These are phyloP conservation scores for Psittacula echo DNA, from an alignment of 2,797 vertebrate species.

Conservation along the genomic window DNA sequence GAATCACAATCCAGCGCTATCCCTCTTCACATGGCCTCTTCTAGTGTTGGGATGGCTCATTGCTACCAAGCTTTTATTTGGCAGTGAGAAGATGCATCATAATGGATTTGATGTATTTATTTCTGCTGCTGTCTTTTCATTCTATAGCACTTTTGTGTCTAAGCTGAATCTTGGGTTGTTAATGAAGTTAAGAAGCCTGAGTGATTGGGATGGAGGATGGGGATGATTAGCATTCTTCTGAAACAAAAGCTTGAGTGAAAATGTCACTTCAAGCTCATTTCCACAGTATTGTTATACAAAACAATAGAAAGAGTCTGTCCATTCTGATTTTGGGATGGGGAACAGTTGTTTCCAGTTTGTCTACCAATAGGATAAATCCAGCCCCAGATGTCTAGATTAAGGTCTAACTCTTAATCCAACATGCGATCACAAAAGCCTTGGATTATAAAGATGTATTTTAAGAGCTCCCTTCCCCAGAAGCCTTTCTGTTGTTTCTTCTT, in stretches of 20 bases:
- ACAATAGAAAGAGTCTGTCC: not conserved
- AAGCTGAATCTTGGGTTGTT: not conserved
- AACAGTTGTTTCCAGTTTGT: not conserved
- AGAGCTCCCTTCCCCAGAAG: not conserved
- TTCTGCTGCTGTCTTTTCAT: not conserved
- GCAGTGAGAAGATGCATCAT: not conserved
- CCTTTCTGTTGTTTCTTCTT: not conserved
- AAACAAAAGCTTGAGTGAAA: conserved; percentile 41
- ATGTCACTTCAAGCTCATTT: conserved; percentile 51
- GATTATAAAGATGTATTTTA: not conserved
- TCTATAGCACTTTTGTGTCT: not conserved
- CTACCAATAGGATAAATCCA: not conserved
- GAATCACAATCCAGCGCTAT: not conserved
- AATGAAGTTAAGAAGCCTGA: conserved; percentile 39
- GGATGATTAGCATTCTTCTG: conserved; percentile 39
- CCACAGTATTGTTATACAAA: conserved; percentile 34
- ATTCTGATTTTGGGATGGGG: not conserved
- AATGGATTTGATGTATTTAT: not conserved
- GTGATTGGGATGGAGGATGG: conserved; percentile 27
- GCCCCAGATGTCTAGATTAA: not conserved
- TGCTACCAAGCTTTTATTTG: not conserved
- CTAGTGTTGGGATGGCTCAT: not conserved
- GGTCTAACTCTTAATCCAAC: conserved; percentile 16
- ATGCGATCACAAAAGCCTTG: not conserved
- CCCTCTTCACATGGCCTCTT: not conserved